Base-by-base conservation (phyloP, 2,797 vertebrate species). In the Lerista edwardsae region DNA sequence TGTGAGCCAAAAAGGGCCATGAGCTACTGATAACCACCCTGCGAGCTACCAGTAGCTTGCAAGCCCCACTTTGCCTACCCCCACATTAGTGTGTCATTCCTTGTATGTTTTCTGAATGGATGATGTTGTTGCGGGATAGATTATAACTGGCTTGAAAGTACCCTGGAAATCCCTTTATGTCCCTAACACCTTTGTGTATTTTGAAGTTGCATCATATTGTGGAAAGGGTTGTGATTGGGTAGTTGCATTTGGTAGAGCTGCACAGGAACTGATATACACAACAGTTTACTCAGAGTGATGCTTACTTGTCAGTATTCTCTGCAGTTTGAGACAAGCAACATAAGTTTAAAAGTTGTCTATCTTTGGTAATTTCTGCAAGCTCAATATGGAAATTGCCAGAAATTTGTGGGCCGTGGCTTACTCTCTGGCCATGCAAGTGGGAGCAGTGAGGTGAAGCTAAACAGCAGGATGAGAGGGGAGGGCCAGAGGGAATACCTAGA, bases 251-350 rank as follows among this genome's bases (percentile, higher is more conserved):
- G 23, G 15, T 19, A 91, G 12, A 71, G 73, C 31, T 44, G 36
- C 83, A 36, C 67, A 65, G 86, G 29, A 51, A 68, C 64, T 64
- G 10, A 87, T 87, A 59, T 0, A 0, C 83, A 71, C 83, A 91
- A 3, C 74, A 12, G 41, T 86, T 0, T 64, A 85, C 67, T 87
- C 76, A 25, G 79, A 82, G 34, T 88, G 81, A 79, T 69, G 39
- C 23, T 69, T 31, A 12, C 84, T 80, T 87, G 90, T 84, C 79
- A 67, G 74, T 86, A 11, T 83, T 0, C 82, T 51, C 74, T 67
- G 41, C 34, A 72, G 31, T 62, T 47, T 69, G n/a, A 67, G 9
- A 68, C 25, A 72, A 72, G 36, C 29, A 59, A n/a, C 1, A 12
- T 55, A 55, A 7, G 51, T 12, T 57, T 57, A 57, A 57, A 57